Evolutionary conservation across 2,888 invertebrate genomes (phyloP).

Genomic region (Adelphocoris suturalis): DNA sequence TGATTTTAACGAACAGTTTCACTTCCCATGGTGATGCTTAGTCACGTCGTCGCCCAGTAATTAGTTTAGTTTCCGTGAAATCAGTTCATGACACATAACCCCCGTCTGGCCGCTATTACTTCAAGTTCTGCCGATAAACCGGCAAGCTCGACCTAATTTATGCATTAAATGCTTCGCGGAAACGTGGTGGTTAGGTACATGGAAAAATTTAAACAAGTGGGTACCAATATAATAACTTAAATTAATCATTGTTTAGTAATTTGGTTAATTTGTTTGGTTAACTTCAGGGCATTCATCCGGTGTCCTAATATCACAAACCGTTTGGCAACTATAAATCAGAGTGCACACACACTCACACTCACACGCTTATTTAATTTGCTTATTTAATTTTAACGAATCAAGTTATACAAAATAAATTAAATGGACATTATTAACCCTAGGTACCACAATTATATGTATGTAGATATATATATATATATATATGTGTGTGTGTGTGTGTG

Average conservation of each 20-base stretch:
- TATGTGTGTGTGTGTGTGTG: too few relatives aligned
- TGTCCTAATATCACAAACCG: too few relatives aligned
- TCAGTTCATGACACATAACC: conserved; percentile 40
- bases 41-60: conserved; percentile 13
- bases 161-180: neutral
- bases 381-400: too few relatives aligned
- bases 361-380: too few relatives aligned
- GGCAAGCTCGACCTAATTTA: conserved; percentile 5
- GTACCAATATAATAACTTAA: neutral
- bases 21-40: conserved; percentile 35
- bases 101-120: conserved; percentile 15
- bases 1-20: conserved; percentile 39
- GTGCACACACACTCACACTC: too few relatives aligned
- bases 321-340: too few relatives aligned
- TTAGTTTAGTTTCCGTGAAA: conserved; percentile 50
- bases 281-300: neutral
- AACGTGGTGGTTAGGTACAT: neutral
- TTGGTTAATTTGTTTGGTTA: too few relatives aligned
- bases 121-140: conserved; percentile 26
- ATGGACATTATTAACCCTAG: too few relatives aligned
- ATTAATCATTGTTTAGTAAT: too few relatives aligned
- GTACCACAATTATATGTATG: too few relatives aligned
- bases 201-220: neutral
- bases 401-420: too few relatives aligned
- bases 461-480: too few relatives aligned